Evolutionary conservation across 2,888 invertebrate species (phyloP).

Genomic region (Alentia gelatinosa): DNA sequence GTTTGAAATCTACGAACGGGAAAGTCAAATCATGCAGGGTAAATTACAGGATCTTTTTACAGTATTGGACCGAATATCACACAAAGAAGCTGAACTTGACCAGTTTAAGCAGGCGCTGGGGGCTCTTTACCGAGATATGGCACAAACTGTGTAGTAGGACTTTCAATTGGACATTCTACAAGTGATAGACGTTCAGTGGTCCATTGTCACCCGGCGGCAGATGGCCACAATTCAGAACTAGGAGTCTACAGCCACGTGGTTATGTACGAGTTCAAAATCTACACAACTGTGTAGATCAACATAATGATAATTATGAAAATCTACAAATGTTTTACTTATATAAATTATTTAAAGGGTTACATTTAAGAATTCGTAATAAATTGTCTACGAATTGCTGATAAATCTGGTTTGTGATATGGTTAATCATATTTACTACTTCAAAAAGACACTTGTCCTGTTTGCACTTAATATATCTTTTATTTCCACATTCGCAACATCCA

Average conservation of each 20-base stretch:
- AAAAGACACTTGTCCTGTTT: too few species aligned
- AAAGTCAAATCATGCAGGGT: conserved; percentile 67
- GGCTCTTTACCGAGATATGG: conserved; percentile 67
- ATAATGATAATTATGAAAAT: too few species aligned
- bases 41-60: conserved; percentile 70
- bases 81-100: conserved; percentile 69
- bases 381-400: too few species aligned
- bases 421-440: too few species aligned
- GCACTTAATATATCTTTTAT: background rate
- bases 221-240: too few species aligned
- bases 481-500: conserved; percentile 39
- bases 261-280: background rate
- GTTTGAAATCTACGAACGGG: conserved; percentile 68
- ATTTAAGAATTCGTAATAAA: too few species aligned
- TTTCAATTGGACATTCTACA: background rate
- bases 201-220: too few species aligned
- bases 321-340: too few species aligned
- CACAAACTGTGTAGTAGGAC: background rate
- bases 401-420: too few species aligned
- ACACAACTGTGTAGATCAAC: too few species aligned
- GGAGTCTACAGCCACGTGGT: background rate
- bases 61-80: conserved; percentile 68
- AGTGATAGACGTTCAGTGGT: too few species aligned
- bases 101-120: conserved; percentile 70
- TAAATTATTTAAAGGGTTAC: too few species aligned